A percentile compares a stretch with the other conserved stretches of the same genome.
phyloP scores from a whole-genome alignment of 2,888 invertebrate species.

The Pterostichus niger region DNA sequence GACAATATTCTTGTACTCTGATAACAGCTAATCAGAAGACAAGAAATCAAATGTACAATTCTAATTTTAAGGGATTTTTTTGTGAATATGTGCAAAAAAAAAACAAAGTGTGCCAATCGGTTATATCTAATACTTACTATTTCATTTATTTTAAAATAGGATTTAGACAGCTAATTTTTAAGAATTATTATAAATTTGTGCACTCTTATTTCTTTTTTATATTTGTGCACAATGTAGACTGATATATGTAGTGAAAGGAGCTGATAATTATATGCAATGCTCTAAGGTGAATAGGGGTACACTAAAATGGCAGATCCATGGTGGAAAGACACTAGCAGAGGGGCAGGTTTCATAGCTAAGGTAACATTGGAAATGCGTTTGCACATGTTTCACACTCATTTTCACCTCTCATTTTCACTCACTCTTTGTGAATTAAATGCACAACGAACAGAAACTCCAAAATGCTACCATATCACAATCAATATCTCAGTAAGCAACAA shows the following conservation, averaged over 20 bases:
- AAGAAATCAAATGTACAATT: conserved; percentile 15
- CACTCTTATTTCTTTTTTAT: conserved; percentile 42
- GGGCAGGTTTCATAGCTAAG: conserved; percentile 74
- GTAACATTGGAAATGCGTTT: conserved; percentile 78
- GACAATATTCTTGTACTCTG: conserved; percentile 49
- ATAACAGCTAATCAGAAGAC: conserved; percentile 38
- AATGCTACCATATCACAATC: background rate
- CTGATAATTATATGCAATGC: conserved; percentile 66
- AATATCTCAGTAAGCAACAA: background rate
- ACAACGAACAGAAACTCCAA: conserved; percentile 52
- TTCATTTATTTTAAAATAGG: conserved; percentile 43
- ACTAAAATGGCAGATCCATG: conserved; percentile 65
- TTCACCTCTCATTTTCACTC: conserved; percentile 53
- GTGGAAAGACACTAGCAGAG: conserved; percentile 67
- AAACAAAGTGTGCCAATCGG: conserved; percentile 60
- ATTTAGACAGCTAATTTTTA: conserved; percentile 53
- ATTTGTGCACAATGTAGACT: conserved; percentile 62
- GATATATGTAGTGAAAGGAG: conserved; percentile 65
- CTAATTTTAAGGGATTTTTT: conserved; percentile 34
- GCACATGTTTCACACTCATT: conserved; percentile 63
- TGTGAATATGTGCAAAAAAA: conserved; percentile 40
- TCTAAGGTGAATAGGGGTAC: conserved; percentile 65
- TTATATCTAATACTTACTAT: conserved; percentile 60
- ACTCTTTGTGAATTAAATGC: conserved; percentile 35
- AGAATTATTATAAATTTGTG: conserved; percentile 55